Conservation (phyloP, 2,888 invertebrate species). For the Bembecia ichneumoniformis region DNA sequence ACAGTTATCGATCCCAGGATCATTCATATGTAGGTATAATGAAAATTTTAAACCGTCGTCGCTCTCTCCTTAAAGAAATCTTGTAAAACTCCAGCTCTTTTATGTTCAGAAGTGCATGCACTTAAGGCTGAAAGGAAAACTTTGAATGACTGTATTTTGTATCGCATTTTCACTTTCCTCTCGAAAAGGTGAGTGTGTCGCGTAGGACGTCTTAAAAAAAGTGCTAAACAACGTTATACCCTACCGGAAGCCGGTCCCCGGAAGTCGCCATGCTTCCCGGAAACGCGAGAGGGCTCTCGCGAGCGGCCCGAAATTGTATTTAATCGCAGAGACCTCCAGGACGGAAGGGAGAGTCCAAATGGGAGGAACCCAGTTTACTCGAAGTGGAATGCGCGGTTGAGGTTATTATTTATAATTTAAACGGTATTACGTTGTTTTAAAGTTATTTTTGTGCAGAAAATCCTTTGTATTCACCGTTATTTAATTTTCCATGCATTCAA, state of each 20-base stretch:
- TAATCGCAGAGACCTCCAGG: constrained; percentile 37
- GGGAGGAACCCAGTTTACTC: constrained; percentile 9
- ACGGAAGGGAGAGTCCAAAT: constrained; percentile 9
- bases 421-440: constrained; percentile 18
- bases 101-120: too few species aligned
- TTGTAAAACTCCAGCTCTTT: too few species aligned
- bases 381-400: constrained; percentile 10
- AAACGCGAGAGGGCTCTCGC: constrained; percentile 56
- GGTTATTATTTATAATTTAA: constrained; percentile 36
- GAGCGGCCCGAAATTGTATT: constrained; percentile 56
- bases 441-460: not conserved
- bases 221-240: constrained; percentile 54
- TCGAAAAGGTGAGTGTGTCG: constrained; percentile 38
- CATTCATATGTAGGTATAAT: too few species aligned
- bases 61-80: too few species aligned
- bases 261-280: constrained; percentile 67
- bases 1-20: too few species aligned
- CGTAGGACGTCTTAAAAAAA: constrained; percentile 48
- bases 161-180: not conserved
- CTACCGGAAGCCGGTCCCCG: constrained; percentile 58
- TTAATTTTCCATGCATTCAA: too few species aligned
- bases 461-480: too few species aligned
- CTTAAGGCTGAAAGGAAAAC: too few species aligned
- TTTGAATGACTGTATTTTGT: not conserved
- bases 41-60: too few species aligned